Percentiles rank a stretch among this genome's conserved stretches.
phyloP scores from a whole-genome alignment of 2,888 invertebrate genomes.

The Rotaria socialis region DNA sequence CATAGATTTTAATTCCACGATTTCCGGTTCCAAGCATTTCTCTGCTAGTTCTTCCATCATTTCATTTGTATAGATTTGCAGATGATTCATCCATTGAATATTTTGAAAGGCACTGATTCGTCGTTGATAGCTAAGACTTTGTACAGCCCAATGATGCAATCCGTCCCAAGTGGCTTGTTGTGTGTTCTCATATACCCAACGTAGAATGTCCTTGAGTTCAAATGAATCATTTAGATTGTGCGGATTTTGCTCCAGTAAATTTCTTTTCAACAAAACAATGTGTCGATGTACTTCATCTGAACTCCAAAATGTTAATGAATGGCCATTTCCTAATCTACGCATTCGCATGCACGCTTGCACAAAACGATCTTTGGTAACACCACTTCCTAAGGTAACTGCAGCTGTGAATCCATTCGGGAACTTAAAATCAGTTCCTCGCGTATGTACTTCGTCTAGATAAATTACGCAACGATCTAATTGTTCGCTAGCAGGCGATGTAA shows the following conservation, averaged over 20 bases:
- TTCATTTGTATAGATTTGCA: background rate
- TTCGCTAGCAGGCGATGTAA: background rate
- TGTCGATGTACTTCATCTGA: slow-evolving; percentile 18
- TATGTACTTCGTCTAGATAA: background rate
- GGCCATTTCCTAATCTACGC: background rate
- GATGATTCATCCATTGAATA: background rate
- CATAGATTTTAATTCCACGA: background rate
- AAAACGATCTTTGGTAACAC: background rate
- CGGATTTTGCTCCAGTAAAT: background rate
- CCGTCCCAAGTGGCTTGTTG: background rate
- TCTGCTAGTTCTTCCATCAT: background rate
- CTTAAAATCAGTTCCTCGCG: background rate
- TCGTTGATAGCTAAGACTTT: slow-evolving; percentile 16
- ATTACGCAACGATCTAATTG: background rate
- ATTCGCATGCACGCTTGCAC: slow-evolving; percentile 8
- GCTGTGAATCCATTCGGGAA: background rate
- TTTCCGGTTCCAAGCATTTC: slow-evolving; percentile 12
- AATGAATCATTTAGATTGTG: background rate
- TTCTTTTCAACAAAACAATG: background rate
- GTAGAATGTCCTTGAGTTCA: background rate
- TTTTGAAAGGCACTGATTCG: background rate
- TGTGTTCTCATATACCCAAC: slow-evolving; percentile 5
- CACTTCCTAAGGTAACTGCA: slow-evolving; percentile 5
- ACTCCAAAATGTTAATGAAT: background rate
- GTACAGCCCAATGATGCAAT: background rate